phyloP scores from a whole-genome alignment of 2,888 invertebrate species.

The Drosophila nigritarsus region DNA sequence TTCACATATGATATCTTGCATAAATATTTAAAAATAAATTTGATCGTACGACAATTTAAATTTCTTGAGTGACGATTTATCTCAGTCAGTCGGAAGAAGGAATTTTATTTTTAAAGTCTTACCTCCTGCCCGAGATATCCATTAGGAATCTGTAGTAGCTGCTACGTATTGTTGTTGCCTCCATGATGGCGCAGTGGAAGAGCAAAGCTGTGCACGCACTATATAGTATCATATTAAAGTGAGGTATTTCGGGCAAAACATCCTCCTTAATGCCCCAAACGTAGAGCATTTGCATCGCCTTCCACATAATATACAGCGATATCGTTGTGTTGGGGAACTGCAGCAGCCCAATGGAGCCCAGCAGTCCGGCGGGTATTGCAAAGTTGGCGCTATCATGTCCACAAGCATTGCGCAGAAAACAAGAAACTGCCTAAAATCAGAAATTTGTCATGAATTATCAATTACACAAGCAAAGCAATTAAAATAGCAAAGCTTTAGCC shows the following conservation, averaged over 20 bases:
- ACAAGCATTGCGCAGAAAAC: conserved; percentile 87
- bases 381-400: conserved; percentile 87
- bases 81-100: not conserved
- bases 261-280: conserved; percentile 88
- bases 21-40: not conserved
- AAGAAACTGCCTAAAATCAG: conserved; percentile 87
- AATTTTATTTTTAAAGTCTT: conserved; percentile 9
- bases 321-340: conserved; percentile 91
- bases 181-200: conserved; percentile 91
- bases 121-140: conserved; percentile 89
- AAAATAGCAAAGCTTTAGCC: not conserved
- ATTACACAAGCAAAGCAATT: too few species aligned
- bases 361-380: conserved; percentile 89
- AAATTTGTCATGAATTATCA: conserved; percentile 30
- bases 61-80: too few species aligned
- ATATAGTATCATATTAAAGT: conserved; percentile 88
- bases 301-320: conserved; percentile 92
- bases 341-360: conserved; percentile 89
- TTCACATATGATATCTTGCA: too few species aligned
- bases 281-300: conserved; percentile 90
- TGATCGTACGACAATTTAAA: not conserved
- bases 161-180: conserved; percentile 90
- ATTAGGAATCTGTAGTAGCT: conserved; percentile 93
- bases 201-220: conserved; percentile 90
- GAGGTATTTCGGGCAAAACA: conserved; percentile 88